Evolutionary conservation across 2,888 invertebrate genomes (phyloP), one percentile per base, ranked within the genome.

Genomic region (Nysson spinosus): DNA sequence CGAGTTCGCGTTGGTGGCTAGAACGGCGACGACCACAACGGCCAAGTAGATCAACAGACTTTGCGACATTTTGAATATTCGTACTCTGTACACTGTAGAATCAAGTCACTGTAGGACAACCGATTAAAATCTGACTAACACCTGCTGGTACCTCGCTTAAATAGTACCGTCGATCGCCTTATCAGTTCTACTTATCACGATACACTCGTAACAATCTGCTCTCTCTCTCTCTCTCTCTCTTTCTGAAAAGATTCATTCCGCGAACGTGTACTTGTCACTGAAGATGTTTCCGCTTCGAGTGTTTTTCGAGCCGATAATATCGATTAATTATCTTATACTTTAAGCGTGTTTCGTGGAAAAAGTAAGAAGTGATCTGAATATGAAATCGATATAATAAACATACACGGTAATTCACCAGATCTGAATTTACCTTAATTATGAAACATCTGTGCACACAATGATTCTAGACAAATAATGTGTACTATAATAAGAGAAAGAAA

Each of bases 181-280:
- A 77, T 77, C 77, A 26, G 43, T 6, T 19, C n/a, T 2, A 2
- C 51, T 72, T 68, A 72, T 68, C 66, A 9, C 7, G 20, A 40
- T 42, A 5, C 26, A 17, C 43, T 46, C 37, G 30, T 14, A 26
- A 12, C 37, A 11, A 24, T 42, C 1, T 40, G 6, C 5, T 19
- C 3, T 1, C n/a, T n/a, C n/a, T n/a, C n/a, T n/a, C n/a, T n/a
- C 30, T 14, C 19, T 7, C 63, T 65, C 30, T 14, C 19, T 7
- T 66, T 65, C 56, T 51, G 58, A 54, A 69, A 77, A 57, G 12
- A 42, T 51, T 51, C 20, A 20, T 74, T 77, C 63, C 24, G 11
- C n/a, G 69, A 72, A 69, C n/a, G 3, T 6, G 11, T 11, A 7
- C 2, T 22, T 30, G 1, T n/a, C 11, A 1, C 11, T 19, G 20